Evolutionary conservation across 2,888 invertebrate genomes (phyloP).

Genomic region (Parthenolecanium corni): DNA sequence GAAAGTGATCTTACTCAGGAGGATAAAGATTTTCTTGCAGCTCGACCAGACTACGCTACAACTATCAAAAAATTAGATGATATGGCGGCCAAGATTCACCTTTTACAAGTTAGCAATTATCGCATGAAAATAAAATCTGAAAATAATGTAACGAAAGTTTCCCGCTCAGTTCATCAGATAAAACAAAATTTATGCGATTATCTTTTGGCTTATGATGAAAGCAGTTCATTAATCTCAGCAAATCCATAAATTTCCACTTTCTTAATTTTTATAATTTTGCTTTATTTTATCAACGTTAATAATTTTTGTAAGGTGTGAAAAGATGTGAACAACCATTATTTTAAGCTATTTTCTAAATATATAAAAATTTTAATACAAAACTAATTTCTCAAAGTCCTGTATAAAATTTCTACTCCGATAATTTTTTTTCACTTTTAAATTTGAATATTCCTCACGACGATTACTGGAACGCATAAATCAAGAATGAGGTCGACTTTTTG

Average conservation of each 20-base stretch:
- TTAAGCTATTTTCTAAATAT: too few relatives aligned
- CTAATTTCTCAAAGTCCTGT: neutral
- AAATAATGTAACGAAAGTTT: neutral
- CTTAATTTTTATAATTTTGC: too few relatives aligned
- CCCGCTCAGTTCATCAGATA: neutral
- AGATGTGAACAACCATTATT: too few relatives aligned
- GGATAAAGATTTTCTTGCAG: neutral
- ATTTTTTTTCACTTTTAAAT: slow-evolving; percentile 57
- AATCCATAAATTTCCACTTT: too few relatives aligned
- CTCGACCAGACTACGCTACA: neutral
- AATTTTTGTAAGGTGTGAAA: too few relatives aligned
- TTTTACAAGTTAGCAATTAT: neutral
- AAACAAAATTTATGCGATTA: neutral
- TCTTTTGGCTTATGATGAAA: neutral
- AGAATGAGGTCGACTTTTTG: slow-evolving; percentile 78
- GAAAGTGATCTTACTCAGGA: neutral
- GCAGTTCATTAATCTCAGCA: too few relatives aligned
- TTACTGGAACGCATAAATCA: slow-evolving; percentile 66
- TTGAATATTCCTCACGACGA: slow-evolving; percentile 69
- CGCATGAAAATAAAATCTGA: neutral
- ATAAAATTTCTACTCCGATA: slow-evolving; percentile 43
- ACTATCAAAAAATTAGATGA: neutral
- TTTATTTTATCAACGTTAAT: too few relatives aligned
- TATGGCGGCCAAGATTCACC: neutral
- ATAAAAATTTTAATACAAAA: neutral